A percentile compares a stretch with the other conserved stretches of the same genome.
phyloP scores from a whole-genome alignment of 1,140 invertebrate species.

The Heliconius eleuchia region DNA sequence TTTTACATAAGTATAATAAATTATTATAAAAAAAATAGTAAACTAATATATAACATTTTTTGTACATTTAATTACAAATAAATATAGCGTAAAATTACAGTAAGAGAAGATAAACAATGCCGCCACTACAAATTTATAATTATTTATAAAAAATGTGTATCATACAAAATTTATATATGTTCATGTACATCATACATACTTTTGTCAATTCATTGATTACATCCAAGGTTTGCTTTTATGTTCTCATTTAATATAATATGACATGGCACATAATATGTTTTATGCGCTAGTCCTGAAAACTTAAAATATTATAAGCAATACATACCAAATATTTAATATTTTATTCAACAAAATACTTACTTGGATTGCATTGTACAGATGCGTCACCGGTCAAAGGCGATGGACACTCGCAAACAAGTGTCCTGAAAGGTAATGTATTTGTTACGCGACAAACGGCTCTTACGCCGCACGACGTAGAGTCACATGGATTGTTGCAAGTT shows the following conservation, averaged over 20 bases:
- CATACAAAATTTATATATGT: neutral
- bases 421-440: constrained; percentile 91
- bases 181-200: neutral
- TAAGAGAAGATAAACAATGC: neutral
- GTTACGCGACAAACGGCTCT: constrained; percentile 91
- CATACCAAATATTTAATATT: neutral
- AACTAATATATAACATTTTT: neutral
- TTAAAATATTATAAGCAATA: constrained; percentile 16
- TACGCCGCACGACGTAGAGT: constrained; percentile 89
- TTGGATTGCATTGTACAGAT: constrained; percentile 89
- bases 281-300: neutral
- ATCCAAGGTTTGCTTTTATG: constrained; percentile 1
- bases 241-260: neutral
- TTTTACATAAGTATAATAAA: too few species aligned
- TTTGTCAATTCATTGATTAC: neutral
- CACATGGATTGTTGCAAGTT: constrained; percentile 91
- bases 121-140: constrained; percentile 18
- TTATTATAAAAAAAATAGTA: too few species aligned
- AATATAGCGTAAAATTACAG: neutral
- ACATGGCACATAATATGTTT: neutral
- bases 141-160: constrained; percentile 1
- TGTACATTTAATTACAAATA: neutral
- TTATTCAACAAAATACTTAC: constrained; percentile 76
- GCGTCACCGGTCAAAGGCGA: constrained; percentile 92
- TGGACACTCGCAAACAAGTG: constrained; percentile 92